Evolutionary conservation across 2,888 invertebrate genomes (phyloP).

Genomic region (Ariolimax columbianus): DNA sequence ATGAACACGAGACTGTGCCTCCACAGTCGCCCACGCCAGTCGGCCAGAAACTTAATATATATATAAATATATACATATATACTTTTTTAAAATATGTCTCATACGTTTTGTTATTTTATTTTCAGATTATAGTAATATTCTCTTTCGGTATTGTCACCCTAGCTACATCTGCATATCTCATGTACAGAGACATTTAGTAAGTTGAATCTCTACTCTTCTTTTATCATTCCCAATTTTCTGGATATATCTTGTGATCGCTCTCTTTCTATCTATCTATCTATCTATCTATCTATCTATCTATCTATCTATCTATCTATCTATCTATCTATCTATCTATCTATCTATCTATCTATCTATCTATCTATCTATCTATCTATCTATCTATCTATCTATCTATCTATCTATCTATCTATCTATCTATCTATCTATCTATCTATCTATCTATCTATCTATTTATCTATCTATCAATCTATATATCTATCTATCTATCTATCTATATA

Average conservation of each 20-base stretch:
- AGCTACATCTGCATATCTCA: background rate
- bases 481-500: slow-evolving; percentile 2
- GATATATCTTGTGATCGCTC: no score
- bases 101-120: no score
- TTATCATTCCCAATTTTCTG: no score
- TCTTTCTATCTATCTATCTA: slow-evolving; percentile 17
- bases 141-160: no score
- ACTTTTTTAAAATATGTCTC: no score
- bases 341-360: background rate
- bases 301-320: slow-evolving; percentile 19
- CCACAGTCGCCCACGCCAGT: no score
- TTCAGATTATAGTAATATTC: no score
- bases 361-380: background rate
- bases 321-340: slow-evolving; percentile 19
- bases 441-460: slow-evolving; percentile 6
- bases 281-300: slow-evolving; percentile 19
- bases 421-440: slow-evolving; percentile 18
- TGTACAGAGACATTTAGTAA: background rate
- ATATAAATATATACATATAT: no score
- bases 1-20: no score
- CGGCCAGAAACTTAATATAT: no score
- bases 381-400: background rate
- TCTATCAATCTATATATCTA: background rate
- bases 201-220: no score
- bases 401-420: slow-evolving; percentile 16